phyloP scores from a whole-genome alignment of 2,888 invertebrate species.

The Colletes collaris region DNA sequence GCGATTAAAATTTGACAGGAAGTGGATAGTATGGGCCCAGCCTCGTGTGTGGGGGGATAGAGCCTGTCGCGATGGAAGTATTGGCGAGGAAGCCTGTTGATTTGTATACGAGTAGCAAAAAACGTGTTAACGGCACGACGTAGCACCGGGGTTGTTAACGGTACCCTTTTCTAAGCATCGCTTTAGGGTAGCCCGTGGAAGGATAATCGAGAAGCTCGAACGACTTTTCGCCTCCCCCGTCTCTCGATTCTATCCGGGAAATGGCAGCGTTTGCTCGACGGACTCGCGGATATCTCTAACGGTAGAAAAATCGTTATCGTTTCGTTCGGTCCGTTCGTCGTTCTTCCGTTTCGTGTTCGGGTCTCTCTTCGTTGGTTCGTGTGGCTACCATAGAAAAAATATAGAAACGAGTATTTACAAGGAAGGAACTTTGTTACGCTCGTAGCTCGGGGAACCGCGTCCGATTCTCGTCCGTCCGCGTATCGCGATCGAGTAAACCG shows the following conservation, averaged over 20 bases:
- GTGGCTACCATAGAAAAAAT: slow-evolving; percentile 68
- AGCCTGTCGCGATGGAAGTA: slow-evolving; percentile 30
- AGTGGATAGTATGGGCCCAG: no score
- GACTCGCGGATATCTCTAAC: slow-evolving; percentile 25
- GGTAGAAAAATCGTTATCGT: slow-evolving; percentile 18
- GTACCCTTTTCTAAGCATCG: slow-evolving; percentile 56
- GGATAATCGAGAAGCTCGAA: slow-evolving; percentile 62
- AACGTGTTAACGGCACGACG: slow-evolving; percentile 24
- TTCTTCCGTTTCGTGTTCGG: no score
- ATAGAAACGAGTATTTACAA: slow-evolving; percentile 70
- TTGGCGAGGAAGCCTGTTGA: slow-evolving; percentile 27
- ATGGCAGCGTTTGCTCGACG: slow-evolving; percentile 41
- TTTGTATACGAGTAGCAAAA: slow-evolving; percentile 37
- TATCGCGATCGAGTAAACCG: slow-evolving; percentile 37
- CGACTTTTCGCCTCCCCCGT: slow-evolving; percentile 51
- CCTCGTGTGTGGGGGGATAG: background rate
- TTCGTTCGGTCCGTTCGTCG: slow-evolving; percentile 7
- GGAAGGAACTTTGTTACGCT: slow-evolving; percentile 66
- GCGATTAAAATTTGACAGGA: no score
- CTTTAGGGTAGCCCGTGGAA: slow-evolving; percentile 59
- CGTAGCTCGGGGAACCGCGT: slow-evolving; percentile 54
- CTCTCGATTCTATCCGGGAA: slow-evolving; percentile 18
- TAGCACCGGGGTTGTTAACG: slow-evolving; percentile 32
- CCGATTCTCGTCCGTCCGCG: slow-evolving; percentile 36
- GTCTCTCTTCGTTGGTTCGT: slow-evolving; percentile 50